Evolutionary conservation across 64 coral and sea anemone genomes (phyloP).

Genomic region (Montipora sp.): DNA sequence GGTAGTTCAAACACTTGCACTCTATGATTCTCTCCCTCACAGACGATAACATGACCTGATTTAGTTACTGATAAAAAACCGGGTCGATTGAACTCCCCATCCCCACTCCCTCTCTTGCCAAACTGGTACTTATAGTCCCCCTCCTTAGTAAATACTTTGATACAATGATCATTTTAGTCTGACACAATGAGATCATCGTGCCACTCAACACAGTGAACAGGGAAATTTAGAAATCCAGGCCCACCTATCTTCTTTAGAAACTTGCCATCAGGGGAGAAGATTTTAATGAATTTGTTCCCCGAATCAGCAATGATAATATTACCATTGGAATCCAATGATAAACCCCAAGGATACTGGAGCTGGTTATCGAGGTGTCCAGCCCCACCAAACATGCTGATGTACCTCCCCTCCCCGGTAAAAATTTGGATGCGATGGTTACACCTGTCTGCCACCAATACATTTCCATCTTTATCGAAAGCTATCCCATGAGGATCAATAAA

Average conservation of each 20-base stretch:
- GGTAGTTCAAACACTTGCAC: slow-evolving; percentile 10
- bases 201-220: slow-evolving; percentile 20
- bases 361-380: neutral
- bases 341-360: slow-evolving; percentile 77
- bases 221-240: neutral
- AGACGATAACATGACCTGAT: slow-evolving; percentile 19
- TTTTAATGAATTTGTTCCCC: slow-evolving; percentile 64
- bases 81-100: neutral
- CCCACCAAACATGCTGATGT: neutral
- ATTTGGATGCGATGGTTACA: neutral
- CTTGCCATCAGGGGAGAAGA: slow-evolving; percentile 51
- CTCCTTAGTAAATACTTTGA: slow-evolving; percentile 45
- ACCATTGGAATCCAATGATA: slow-evolving; percentile 77
- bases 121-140: slow-evolving; percentile 8
- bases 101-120: neutral
- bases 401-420: neutral
- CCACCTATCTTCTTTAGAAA: slow-evolving; percentile 49
- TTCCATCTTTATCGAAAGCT: neutral
- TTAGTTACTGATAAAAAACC: neutral
- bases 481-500: neutral
- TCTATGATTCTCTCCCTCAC: slow-evolving; percentile 35
- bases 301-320: slow-evolving; percentile 84
- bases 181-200: slow-evolving; percentile 11
- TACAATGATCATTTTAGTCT: neutral
- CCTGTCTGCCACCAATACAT: neutral